Percentiles rank a stretch among this genome's conserved stretches.
Conservation (phyloP, 2,888 invertebrate genomes). For the Drosophila sordidula region DNA sequence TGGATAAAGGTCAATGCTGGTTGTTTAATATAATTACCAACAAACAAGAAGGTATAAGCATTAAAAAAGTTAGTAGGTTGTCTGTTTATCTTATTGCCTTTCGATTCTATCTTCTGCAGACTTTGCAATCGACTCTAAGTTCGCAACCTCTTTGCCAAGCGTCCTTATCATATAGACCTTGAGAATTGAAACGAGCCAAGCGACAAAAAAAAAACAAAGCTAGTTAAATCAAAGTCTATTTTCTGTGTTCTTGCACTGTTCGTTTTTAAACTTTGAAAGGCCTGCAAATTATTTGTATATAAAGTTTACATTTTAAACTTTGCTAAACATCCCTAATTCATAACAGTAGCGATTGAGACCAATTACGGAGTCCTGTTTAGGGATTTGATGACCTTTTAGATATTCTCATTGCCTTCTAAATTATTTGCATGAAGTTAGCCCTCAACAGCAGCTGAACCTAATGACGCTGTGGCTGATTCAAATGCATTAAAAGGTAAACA, state of each 20-base stretch:
- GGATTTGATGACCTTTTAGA: slow-evolving; percentile 10
- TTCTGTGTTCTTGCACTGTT: background rate
- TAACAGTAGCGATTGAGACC: background rate
- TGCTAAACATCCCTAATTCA: background rate
- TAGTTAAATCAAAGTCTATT: background rate
- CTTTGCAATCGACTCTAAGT: too few relatives aligned
- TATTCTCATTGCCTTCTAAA: slow-evolving; percentile 19
- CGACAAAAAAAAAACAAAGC: too few relatives aligned
- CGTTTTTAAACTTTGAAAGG: background rate
- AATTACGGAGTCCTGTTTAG: background rate
- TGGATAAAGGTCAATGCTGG: too few relatives aligned
- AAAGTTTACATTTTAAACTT: background rate
- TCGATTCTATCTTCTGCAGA: too few relatives aligned
- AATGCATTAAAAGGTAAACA: slow-evolving; percentile 49
- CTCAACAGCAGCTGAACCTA: slow-evolving; percentile 45
- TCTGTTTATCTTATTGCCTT: too few relatives aligned
- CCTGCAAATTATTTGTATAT: background rate
- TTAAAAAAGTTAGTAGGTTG: too few relatives aligned
- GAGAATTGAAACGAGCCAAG: too few relatives aligned
- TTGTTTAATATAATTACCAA: too few relatives aligned
- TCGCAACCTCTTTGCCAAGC: too few relatives aligned
- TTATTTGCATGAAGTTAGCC: slow-evolving; percentile 28
- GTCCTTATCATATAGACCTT: too few relatives aligned
- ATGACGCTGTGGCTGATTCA: slow-evolving; percentile 47
- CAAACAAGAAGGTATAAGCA: too few relatives aligned